Evolutionary conservation across 30 jellyfish, hydroid and myxozoan genomes (phyloP).

Genomic region (Calvadosia cruxmelitensis): DNA sequence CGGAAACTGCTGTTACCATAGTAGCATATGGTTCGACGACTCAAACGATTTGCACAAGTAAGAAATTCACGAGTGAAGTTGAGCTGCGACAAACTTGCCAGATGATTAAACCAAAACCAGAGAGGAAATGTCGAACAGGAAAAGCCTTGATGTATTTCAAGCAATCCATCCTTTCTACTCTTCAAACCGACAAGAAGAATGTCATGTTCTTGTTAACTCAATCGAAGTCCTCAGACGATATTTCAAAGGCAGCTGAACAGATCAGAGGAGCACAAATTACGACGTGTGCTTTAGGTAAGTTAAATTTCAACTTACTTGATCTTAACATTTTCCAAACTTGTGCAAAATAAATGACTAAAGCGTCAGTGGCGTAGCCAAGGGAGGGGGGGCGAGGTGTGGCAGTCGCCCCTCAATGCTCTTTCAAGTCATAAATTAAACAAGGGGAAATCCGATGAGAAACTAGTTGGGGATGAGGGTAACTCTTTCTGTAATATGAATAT

Average conservation of each 20-base stretch:
- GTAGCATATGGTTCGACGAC: conserved; percentile 51
- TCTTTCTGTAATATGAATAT: too few species aligned
- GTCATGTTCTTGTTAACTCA: conserved; percentile 56
- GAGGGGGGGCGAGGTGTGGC: too few species aligned
- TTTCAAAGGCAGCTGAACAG: conserved; percentile 78
- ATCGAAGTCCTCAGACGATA: conserved; percentile 68
- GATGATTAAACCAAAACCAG: conserved; percentile 58
- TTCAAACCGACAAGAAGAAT: conserved; percentile 26
- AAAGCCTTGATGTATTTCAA: conserved; percentile 63
- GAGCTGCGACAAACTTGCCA: conserved; percentile 9
- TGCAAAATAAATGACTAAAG: too few species aligned
- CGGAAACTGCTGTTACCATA: conserved; percentile 48
- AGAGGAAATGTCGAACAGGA: conserved; percentile 66
- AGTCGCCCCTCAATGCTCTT: too few species aligned
- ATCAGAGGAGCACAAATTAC: conserved; percentile 83
- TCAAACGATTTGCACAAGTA: conserved; percentile 20
- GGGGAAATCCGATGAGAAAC: too few species aligned
- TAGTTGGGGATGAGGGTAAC: too few species aligned
- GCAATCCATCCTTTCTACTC: conserved; percentile 27
- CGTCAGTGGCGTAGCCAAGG: too few species aligned
- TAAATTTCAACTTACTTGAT: background rate
- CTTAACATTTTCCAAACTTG: too few species aligned
- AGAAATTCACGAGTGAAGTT: conserved; percentile 26
- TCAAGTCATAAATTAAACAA: too few species aligned
- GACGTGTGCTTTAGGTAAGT: conserved; percentile 55